Percentiles rank a stretch among this genome's conserved stretches.
Evolutionary conservation across 2,797 vertebrate species (phyloP).

Genomic region (Chromis chromis): DNA sequence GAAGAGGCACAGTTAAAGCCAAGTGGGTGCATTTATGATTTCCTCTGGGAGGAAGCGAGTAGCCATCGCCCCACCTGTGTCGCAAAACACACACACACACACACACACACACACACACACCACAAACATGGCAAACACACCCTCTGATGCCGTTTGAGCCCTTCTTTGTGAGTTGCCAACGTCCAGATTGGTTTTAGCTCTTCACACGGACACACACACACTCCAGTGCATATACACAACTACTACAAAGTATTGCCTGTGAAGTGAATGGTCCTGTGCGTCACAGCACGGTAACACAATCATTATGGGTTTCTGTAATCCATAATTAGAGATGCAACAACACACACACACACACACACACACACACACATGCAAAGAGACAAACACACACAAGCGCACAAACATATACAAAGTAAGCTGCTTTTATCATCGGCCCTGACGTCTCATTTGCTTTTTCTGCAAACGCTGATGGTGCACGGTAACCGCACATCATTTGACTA

Average conservation of each 20-base stretch:
- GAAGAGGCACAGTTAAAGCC: slow-evolving; percentile 83
- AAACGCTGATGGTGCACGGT: slow-evolving; percentile 57
- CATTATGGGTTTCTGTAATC: slow-evolving; percentile 76
- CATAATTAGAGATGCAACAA: slow-evolving; percentile 75
- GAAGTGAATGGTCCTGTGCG: slow-evolving; percentile 62
- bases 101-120: slow-evolving; percentile 85
- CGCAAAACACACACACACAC: slow-evolving; percentile 83
- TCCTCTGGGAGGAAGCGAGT: slow-evolving; percentile 93
- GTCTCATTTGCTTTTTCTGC: slow-evolving; percentile 54
- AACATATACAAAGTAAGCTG: slow-evolving; percentile 26
- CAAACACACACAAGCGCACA: slow-evolving; percentile 45
- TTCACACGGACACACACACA: slow-evolving; percentile 23
- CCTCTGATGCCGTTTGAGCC: slow-evolving; percentile 51
- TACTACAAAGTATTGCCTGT: slow-evolving; percentile 61
- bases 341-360: slow-evolving; percentile 35
- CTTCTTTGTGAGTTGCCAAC: slow-evolving; percentile 40
- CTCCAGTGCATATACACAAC: slow-evolving; percentile 29
- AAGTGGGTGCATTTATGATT: slow-evolving; percentile 90
- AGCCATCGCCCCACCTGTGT: slow-evolving; percentile 86
- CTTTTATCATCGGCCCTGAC: slow-evolving; percentile 51
- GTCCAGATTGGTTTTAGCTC: slow-evolving; percentile 22
- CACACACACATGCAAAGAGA: slow-evolving; percentile 34
- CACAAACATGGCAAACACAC: slow-evolving; percentile 69
- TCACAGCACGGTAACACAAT: slow-evolving; percentile 71
- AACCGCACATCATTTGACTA: slow-evolving; percentile 58